A percentile compares a stretch with the other conserved stretches of the same genome.
These are phyloP conservation scores for Denticeps clupeoides DNA, from an alignment of 2,797 vertebrate genomes.

Conservation along the genomic window DNA sequence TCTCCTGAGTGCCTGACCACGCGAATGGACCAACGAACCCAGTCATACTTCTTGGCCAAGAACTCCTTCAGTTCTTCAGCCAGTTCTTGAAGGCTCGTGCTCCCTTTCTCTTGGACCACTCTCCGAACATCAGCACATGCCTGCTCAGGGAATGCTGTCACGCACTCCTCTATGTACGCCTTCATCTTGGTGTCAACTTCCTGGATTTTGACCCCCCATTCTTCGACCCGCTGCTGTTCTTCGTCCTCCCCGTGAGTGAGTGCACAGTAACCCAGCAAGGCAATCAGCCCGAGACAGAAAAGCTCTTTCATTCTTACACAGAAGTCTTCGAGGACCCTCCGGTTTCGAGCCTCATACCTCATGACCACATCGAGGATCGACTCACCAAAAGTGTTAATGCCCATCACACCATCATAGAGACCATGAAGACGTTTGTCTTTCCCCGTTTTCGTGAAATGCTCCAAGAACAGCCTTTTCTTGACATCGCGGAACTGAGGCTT, in stretches of 20 bases:
- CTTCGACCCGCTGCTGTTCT: conserved; percentile 47
- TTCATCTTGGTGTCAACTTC: conserved; percentile 63
- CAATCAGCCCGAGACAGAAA: conserved; percentile 61
- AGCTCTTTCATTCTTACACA: conserved; percentile 65
- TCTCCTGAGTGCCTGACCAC: conserved; percentile 52
- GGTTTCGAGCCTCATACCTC: conserved; percentile 50
- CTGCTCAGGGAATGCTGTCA: conserved; percentile 54
- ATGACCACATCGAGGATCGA: conserved; percentile 53
- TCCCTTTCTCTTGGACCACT: conserved; percentile 45
- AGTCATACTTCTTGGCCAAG: conserved; percentile 59
- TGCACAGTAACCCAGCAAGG: conserved; percentile 53
- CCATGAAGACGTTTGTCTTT: conserved; percentile 61
- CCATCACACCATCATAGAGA: conserved; percentile 58
- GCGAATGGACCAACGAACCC: conserved; percentile 65
- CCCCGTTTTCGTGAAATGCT: conserved; percentile 56
- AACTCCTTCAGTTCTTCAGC: conserved; percentile 45
- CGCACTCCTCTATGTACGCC: conserved; percentile 42
- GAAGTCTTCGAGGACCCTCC: conserved; percentile 62
- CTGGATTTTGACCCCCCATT: conserved; percentile 54
- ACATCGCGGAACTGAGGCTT: conserved; percentile 54
- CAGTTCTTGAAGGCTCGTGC: conserved; percentile 35
- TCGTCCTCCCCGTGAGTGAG: conserved; percentile 47
- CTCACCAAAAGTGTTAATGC: conserved; percentile 51
- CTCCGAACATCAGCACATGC: conserved; percentile 43
- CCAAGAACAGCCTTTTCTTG: conserved; percentile 55